Conservation (phyloP, 2,888 invertebrate species). For the Cantharis lateralis region DNA sequence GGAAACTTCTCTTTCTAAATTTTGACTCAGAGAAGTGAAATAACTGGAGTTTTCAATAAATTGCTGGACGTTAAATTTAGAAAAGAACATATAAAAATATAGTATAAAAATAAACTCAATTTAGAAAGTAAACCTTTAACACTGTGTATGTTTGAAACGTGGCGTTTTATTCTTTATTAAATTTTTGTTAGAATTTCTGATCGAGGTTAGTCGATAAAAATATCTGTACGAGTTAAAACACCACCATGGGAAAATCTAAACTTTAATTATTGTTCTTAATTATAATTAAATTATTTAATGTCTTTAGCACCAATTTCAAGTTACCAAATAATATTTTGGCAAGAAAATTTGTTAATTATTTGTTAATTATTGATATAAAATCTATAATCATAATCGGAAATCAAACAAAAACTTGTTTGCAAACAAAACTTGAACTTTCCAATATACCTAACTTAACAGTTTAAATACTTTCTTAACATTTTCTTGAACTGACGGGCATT, state of each 20-base stretch:
- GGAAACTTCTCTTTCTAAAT: no score
- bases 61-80: neutral
- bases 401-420: neutral
- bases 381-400: neutral
- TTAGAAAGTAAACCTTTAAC: neutral
- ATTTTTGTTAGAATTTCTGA: neutral
- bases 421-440: neutral
- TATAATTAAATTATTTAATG: neutral
- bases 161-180: neutral
- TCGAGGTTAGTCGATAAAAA: neutral
- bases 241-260: neutral
- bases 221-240: neutral
- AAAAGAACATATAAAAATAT: neutral
- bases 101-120: neutral
- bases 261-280: neutral
- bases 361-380: neutral
- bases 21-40: neutral
- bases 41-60: neutral
- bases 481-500: neutral
- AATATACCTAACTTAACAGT: neutral
- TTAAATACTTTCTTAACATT: neutral
- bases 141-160: neutral
- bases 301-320: neutral
- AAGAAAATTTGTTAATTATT: neutral
- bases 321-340: neutral